phyloP scores from a whole-genome alignment of 1,140 invertebrate genomes.

The Drosophila equinoxialis region DNA sequence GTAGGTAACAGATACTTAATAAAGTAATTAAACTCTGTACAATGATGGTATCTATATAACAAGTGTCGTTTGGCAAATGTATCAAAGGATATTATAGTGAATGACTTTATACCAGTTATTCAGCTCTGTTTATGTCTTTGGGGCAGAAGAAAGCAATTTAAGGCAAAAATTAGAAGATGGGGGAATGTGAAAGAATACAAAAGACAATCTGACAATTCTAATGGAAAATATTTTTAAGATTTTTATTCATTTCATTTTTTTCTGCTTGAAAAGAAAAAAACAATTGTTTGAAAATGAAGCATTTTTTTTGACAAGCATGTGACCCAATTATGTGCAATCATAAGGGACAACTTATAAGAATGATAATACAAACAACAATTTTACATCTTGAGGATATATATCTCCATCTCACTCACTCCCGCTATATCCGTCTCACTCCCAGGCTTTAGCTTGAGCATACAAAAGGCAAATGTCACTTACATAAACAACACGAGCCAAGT shows the following conservation, averaged over 20 bases:
- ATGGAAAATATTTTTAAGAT: constrained; percentile 67
- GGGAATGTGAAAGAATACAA: constrained; percentile 21
- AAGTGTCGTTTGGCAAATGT: not conserved
- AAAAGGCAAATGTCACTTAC: constrained; percentile 70
- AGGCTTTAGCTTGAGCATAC: constrained; percentile 40
- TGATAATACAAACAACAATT: constrained; percentile 60
- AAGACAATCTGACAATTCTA: constrained; percentile 68
- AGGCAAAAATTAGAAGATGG: constrained; percentile 23
- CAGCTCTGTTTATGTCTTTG: constrained; percentile 4
- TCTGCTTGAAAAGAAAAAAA: not conserved
- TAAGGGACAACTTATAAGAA: constrained; percentile 55
- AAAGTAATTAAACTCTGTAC: too few relatives aligned
- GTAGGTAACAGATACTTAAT: too few relatives aligned
- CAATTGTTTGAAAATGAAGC: not conserved
- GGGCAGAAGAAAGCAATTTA: constrained; percentile 67
- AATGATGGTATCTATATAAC: not conserved
- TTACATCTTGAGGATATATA: constrained; percentile 28
- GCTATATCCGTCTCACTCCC: not conserved
- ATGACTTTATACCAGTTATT: not conserved
- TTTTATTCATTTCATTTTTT: not conserved
- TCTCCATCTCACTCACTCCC: constrained; percentile 14
- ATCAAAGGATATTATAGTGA: not conserved
- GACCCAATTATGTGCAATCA: constrained; percentile 78
- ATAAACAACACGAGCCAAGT: constrained; percentile 60
- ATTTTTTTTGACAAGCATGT: constrained; percentile 77